Evolutionary conservation across 2,113 vertebrate genomes (phyloP).

Genomic region (Proterorhinus semilunaris): DNA sequence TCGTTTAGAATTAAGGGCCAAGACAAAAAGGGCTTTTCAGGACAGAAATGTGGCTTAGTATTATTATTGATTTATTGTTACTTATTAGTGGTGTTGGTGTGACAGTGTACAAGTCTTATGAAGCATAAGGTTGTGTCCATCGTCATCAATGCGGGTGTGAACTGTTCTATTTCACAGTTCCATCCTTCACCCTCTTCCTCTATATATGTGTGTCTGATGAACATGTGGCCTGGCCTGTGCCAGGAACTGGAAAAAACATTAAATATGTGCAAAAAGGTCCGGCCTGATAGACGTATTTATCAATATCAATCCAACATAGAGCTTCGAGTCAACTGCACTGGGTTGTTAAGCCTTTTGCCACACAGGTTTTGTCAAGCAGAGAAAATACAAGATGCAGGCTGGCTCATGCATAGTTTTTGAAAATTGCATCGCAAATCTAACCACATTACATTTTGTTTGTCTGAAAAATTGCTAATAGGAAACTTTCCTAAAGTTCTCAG

Average conservation of each 20-base stretch:
- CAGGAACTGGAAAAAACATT: conserved; percentile 11
- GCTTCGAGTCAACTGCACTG: no score
- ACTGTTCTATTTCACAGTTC: conserved; percentile 63
- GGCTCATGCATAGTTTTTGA: no score
- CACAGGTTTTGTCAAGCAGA: no score
- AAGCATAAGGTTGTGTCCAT: conserved; percentile 5
- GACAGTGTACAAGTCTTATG: conserved; percentile 7
- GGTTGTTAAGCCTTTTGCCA: no score
- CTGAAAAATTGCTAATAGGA: no score
- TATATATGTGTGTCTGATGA: conserved; percentile 28
- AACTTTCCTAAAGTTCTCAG: not conserved
- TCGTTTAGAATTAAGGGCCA: no score
- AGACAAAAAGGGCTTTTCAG: no score
- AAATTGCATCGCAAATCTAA: no score
- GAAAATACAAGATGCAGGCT: no score
- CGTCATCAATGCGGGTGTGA: conserved; percentile 35
- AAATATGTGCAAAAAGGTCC: conserved; percentile 7
- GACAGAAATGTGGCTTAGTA: not conserved
- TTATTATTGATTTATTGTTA: not conserved
- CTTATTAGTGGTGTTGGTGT: not conserved
- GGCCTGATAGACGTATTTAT: not conserved
- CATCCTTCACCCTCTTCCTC: conserved; percentile 26
- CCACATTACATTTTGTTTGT: no score
- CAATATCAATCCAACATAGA: no score
- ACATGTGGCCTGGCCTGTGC: conserved; percentile 51